phyloP scores from a whole-genome alignment of 1,140 invertebrate species.

The Philaenus spumarius region DNA sequence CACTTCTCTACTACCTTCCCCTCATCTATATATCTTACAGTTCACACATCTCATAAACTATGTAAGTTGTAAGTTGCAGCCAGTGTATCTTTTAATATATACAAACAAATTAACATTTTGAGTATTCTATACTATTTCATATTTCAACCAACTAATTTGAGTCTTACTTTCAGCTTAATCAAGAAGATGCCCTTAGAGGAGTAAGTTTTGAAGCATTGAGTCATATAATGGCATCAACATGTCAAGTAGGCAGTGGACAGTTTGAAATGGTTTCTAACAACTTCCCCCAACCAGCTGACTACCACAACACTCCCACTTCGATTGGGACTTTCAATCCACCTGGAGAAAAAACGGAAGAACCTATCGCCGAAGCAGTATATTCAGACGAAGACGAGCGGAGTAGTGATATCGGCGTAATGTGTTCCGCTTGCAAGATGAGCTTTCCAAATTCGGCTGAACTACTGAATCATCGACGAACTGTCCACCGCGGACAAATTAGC shows the following conservation, averaged over 20 bases:
- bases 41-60: no score
- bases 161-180: slow-evolving; percentile 57
- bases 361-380: slow-evolving; percentile 8
- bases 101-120: no score
- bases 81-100: no score
- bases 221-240: slow-evolving; percentile 13
- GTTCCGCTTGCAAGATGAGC: slow-evolving; percentile 3
- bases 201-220: slow-evolving; percentile 11
- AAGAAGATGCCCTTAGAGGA: slow-evolving; percentile 8
- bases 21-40: no score
- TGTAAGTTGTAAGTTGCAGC: no score
- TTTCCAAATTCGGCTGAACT: slow-evolving; percentile 14
- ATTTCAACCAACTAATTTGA: slow-evolving; percentile 91
- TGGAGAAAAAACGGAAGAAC: neutral
- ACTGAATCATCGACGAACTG: slow-evolving; percentile 5
- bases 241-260: slow-evolving; percentile 8
- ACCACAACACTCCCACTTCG: neutral
- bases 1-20: no score
- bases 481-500: slow-evolving; percentile 16
- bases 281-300: neutral
- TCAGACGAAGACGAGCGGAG: slow-evolving; percentile 11
- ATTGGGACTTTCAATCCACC: neutral
- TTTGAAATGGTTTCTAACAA: neutral
- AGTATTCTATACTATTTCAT: no score
- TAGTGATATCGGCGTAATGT: neutral